A percentile compares a stretch with the other conserved stretches of the same genome.
These are phyloP conservation scores for Scolopax bukidnonensis DNA, from an alignment of 2,797 vertebrate species.

Conservation along the genomic window DNA sequence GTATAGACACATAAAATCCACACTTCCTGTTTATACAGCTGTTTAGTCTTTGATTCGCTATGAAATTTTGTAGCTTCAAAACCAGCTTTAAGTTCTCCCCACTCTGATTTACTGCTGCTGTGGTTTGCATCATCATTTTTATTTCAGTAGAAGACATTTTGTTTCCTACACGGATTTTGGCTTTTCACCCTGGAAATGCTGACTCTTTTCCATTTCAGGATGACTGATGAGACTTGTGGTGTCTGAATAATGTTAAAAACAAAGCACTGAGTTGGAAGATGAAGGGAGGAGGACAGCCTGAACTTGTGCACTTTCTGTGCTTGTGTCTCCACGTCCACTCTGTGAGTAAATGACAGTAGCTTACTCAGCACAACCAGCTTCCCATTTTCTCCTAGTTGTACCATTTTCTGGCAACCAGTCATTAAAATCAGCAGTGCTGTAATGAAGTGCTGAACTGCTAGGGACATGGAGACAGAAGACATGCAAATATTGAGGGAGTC, in stretches of 20 bases:
- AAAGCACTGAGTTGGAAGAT: not conserved
- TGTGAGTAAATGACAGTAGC: not conserved
- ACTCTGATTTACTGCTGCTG: not conserved
- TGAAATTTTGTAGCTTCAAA: not conserved
- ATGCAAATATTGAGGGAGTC: not conserved
- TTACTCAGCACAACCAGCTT: not conserved
- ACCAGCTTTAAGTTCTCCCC: not conserved
- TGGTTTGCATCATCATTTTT: not conserved
- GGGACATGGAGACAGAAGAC: not conserved
- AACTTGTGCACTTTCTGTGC: constrained; percentile 5
- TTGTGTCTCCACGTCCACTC: not conserved
- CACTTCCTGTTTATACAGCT: not conserved
- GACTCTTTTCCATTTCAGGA: not conserved
- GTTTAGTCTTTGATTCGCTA: not conserved
- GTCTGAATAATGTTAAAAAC: not conserved
- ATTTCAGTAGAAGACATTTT: not conserved
- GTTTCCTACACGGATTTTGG: not conserved
- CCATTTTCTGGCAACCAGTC: constrained; percentile 26
- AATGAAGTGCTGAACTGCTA: not conserved
- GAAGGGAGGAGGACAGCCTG: constrained; percentile 1
- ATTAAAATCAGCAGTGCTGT: constrained; percentile 1
- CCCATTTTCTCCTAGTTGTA: not conserved
- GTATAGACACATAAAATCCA: not conserved
- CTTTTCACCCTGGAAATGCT: not conserved
- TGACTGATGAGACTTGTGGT: not conserved